Percentiles rank a stretch among this genome's conserved stretches.
Evolutionary conservation across 2,888 invertebrate species (phyloP).

Genomic region (Glaucopsyche alexis): DNA sequence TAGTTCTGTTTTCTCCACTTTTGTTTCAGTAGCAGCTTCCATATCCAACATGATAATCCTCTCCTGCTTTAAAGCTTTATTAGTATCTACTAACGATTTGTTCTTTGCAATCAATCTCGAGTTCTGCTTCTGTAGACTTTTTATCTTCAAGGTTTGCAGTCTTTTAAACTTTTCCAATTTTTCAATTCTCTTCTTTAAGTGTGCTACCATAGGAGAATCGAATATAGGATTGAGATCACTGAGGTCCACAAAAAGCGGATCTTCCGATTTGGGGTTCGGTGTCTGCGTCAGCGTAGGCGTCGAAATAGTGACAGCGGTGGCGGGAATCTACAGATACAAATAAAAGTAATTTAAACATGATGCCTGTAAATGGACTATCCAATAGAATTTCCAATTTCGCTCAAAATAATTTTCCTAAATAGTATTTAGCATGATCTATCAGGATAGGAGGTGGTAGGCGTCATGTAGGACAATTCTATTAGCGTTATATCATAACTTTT

Average conservation of each 20-base stretch:
- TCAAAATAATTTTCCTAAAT: too few relatives aligned
- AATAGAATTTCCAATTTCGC: too few relatives aligned
- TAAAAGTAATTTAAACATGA: background rate
- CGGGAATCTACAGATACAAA: background rate
- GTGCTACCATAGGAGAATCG: background rate
- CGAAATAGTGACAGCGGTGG: background rate
- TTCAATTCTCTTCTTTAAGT: background rate
- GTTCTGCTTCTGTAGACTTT: background rate
- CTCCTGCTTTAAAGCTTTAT: background rate
- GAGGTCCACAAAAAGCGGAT: background rate
- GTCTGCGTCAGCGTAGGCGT: background rate
- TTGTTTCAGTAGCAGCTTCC: background rate
- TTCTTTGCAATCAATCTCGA: background rate
- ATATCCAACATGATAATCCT: background rate
- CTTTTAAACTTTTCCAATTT: background rate
- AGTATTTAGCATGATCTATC: too few relatives aligned
- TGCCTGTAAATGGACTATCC: too few relatives aligned
- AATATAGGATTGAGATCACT: constrained; percentile 2
- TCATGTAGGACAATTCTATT: too few relatives aligned
- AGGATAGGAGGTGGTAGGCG: too few relatives aligned
- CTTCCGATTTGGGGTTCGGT: background rate
- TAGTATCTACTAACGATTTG: background rate
- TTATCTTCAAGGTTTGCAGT: background rate
- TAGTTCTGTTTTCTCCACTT: background rate
- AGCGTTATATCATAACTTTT: too few relatives aligned